Percentiles rank a stretch among this genome's conserved stretches.
Conservation (phyloP, 2,797 vertebrate genomes). For the Astyanax mexicanus region DNA sequence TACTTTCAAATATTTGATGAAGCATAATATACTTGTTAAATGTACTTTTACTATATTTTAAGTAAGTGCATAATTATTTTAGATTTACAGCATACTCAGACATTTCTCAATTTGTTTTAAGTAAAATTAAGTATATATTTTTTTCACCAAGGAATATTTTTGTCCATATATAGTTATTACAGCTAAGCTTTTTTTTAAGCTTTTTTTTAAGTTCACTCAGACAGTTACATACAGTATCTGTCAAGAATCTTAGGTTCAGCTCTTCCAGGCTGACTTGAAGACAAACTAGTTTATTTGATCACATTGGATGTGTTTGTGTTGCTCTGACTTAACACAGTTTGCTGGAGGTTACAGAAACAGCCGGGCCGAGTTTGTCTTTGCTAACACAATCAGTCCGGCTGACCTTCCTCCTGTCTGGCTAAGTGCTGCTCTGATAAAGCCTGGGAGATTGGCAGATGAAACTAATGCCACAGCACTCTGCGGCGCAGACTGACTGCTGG, state of each 20-base stretch:
- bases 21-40: no score
- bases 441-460: conserved; percentile 71
- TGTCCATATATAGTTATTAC: no score
- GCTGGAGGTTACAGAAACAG: conserved; percentile 11
- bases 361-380: conserved; percentile 45
- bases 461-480: conserved; percentile 75
- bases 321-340: conserved; percentile 35
- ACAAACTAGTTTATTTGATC: background rate
- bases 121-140: no score
- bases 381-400: conserved; percentile 49
- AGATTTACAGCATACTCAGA: no score
- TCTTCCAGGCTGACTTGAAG: background rate
- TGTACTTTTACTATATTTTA: no score
- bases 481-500: conserved; percentile 66
- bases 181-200: background rate
- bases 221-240: no score
- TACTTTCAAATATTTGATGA: no score
- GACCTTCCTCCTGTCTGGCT: conserved; percentile 75
- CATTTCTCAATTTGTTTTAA: no score
- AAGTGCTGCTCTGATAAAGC: conserved; percentile 76
- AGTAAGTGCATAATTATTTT: no score
- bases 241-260: background rate
- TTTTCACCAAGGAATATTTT: no score
- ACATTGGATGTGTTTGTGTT: conserved; percentile 4
- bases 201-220: no score